A percentile compares a stretch with the other conserved stretches of the same genome.
Conservation (phyloP, 2,797 vertebrate genomes). For the Sebastes steindachneri region DNA sequence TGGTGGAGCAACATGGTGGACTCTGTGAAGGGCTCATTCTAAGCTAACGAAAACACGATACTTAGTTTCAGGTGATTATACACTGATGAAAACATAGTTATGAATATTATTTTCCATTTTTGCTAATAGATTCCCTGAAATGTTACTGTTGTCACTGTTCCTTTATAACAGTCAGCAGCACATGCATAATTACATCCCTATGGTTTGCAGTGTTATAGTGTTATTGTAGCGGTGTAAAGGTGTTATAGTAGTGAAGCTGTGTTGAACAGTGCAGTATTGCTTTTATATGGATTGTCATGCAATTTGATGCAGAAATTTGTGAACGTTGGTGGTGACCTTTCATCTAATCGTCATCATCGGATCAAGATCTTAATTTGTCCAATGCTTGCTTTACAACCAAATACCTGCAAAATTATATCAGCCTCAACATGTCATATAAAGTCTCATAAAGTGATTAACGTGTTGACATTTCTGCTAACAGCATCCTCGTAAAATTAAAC, state of each 20-base stretch:
- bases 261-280: neutral
- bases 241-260: neutral
- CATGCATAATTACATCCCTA: neutral
- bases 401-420: neutral
- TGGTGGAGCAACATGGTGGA: too few species aligned
- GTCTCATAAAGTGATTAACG: neutral
- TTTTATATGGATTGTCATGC: neutral
- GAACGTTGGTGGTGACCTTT: neutral
- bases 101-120: too few species aligned
- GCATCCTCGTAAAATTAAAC: neutral
- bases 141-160: too few species aligned
- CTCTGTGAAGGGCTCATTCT: too few species aligned
- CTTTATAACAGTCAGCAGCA: neutral
- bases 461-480: neutral
- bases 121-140: too few species aligned
- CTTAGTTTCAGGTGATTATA: too few species aligned
- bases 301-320: neutral
- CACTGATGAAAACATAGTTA: accelerated
- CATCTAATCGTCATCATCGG: neutral
- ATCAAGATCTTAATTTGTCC: neutral
- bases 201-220: neutral
- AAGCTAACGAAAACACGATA: too few species aligned
- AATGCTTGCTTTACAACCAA: neutral
- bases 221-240: neutral
- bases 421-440: neutral